Conservation (phyloP, 2,888 invertebrate genomes). For the Drosophila infuscata region DNA sequence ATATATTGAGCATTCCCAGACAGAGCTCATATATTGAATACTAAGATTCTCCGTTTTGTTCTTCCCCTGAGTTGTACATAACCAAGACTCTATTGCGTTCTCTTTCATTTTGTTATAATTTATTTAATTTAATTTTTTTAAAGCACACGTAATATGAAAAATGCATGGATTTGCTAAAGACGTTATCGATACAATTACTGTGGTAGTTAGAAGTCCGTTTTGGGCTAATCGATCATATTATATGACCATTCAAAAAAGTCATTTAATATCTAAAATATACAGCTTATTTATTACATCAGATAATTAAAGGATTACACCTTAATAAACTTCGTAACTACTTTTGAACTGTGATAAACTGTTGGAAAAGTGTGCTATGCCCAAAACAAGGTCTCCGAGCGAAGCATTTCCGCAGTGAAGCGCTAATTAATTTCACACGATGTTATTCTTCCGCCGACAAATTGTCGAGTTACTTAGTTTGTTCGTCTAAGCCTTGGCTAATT, state of each 20-base stretch:
- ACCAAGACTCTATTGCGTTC: background rate
- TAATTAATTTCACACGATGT: slow-evolving; percentile 52
- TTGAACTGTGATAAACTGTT: slow-evolving; percentile 26
- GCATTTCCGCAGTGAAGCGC: slow-evolving; percentile 45
- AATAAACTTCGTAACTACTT: background rate
- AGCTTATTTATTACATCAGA: background rate
- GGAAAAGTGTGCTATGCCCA: slow-evolving; percentile 20
- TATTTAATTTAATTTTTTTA: background rate
- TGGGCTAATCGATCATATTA: background rate
- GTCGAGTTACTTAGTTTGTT: slow-evolving; percentile 21
- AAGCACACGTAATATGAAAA: too few relatives aligned
- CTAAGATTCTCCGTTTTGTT: too few relatives aligned
- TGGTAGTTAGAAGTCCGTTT: too few relatives aligned
- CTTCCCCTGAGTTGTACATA: background rate
- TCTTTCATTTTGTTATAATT: background rate
- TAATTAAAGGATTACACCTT: slow-evolving; percentile 22
- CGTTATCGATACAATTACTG: too few relatives aligned
- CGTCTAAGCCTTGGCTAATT: slow-evolving; percentile 43
- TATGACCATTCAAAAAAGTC: too few relatives aligned
- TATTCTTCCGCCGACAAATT: slow-evolving; percentile 45
- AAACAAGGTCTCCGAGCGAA: slow-evolving; percentile 20
- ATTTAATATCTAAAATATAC: background rate
- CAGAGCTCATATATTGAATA: background rate
- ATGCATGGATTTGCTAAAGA: too few relatives aligned
- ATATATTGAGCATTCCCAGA: background rate